Base-by-base conservation (phyloP, 2,113 vertebrate species). In the Pollimyrus isidori region DNA sequence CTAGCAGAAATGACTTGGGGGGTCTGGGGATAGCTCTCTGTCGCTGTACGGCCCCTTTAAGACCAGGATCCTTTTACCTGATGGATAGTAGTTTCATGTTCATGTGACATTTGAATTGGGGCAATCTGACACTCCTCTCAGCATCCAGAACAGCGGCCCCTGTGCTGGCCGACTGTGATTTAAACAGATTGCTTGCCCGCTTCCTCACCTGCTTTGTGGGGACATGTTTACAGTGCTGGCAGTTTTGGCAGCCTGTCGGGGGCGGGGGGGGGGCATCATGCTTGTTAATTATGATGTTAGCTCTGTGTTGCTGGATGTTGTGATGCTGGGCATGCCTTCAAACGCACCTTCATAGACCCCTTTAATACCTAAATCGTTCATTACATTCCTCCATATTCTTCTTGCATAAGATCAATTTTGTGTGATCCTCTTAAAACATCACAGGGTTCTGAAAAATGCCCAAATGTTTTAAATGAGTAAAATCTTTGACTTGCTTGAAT, bases 371-470 rank as follows among this genome's bases (percentile, higher is more conserved):
- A 7, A 80, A 80, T 42, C 73, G 42, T 80, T 80, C 73, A 80
- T 42, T 80, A 80, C 73, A 80, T 80, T 42, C 15, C 35, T 35
- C 13, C 35, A 39, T 42, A 80, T 80, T 17, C 13, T 80, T 1
- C 73, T 80, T 80, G 35, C 73, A 35, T 42, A 80, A 42, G 4
- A 80, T 80, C 73, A 39, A 13, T 39, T n/a, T 42, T 30, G 73
- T 17, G 6, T 80, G 73, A 80, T 80, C 73, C 73, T 80, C 73
- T 80, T 80, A 80, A 69, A 80, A 42, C 73, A 80, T 80, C 73
- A 80, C 15, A 80, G 35, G 73, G 35, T 80, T 80, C 35, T 80
- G 73, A 39, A 80, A 80, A 80, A 80, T 80, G 73, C 73, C 35
- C 35, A 42, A 80, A 80, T 80, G 73, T 42, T 39, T 80, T 42